Evolutionary conservation across 2,797 vertebrate species (phyloP).

Genomic region (Mallotus villosus): DNA sequence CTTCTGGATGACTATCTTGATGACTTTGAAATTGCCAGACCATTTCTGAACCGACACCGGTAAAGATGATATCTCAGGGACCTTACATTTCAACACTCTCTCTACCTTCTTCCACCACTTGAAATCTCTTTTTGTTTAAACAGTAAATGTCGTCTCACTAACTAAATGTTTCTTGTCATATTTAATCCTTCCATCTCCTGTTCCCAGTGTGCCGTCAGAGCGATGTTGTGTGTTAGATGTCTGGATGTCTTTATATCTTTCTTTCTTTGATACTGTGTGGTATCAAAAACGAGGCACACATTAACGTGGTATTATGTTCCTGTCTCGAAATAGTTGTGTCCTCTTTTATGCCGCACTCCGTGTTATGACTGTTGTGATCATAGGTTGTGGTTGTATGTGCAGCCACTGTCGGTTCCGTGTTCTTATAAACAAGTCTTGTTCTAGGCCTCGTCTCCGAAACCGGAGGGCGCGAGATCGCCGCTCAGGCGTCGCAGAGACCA

Average conservation of each 20-base stretch:
- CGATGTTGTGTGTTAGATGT: conserved; percentile 16
- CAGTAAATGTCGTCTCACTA: conserved; percentile 29
- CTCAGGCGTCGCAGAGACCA: conserved; percentile 76
- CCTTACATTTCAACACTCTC: conserved; percentile 23
- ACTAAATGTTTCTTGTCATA: conserved; percentile 6
- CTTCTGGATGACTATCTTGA: conserved; percentile 76
- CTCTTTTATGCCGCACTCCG: not conserved
- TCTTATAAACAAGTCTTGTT: conserved; percentile 55
- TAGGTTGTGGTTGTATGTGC: not conserved
- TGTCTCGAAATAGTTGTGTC: not conserved
- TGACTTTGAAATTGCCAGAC: conserved; percentile 74
- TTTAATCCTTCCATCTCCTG: conserved; percentile 23
- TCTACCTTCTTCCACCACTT: conserved; percentile 7
- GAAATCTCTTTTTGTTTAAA: conserved; percentile 7
- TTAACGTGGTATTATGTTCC: too few species aligned
- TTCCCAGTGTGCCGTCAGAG: conserved; percentile 14
- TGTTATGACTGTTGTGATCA: not conserved
- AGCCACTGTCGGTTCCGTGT: conserved; percentile 20
- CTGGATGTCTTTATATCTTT: not conserved
- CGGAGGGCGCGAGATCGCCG: conserved; percentile 75
- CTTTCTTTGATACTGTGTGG: too few species aligned
- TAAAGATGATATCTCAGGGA: conserved; percentile 70
- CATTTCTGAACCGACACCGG: conserved; percentile 73
- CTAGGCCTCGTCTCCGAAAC: conserved; percentile 66
- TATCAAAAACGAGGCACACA: too few species aligned